Conservation (phyloP, 37 sponge, comb jelly and placozoan genomes). For the Geodia barretti region DNA sequence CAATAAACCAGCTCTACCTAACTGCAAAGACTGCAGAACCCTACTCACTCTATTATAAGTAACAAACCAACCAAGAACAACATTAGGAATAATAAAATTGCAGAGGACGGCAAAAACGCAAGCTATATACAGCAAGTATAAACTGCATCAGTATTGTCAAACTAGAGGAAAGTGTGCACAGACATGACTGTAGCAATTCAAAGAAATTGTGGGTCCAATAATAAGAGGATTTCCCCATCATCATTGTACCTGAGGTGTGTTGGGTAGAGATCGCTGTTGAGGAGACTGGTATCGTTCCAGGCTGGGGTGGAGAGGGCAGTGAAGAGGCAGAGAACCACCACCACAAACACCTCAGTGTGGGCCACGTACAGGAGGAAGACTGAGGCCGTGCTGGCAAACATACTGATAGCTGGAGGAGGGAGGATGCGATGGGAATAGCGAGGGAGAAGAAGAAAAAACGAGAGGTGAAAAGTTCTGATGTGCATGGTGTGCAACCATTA, state of each 20-base stretch:
- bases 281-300: conserved; percentile 62
- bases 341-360: conserved; percentile 44
- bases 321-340: conserved; percentile 59
- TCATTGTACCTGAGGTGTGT: conserved; percentile 61
- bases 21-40: too few species aligned
- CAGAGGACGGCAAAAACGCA: too few species aligned
- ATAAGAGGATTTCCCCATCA: neutral
- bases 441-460: conserved; percentile 6
- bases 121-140: too few species aligned
- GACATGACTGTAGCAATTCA: neutral
- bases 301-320: conserved; percentile 58
- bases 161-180: neutral
- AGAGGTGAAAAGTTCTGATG: too few species aligned
- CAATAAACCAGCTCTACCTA: too few species aligned
- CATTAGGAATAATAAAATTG: too few species aligned
- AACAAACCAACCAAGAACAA: too few species aligned
- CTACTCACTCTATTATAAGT: too few species aligned
- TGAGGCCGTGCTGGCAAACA: conserved; percentile 40
- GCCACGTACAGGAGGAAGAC: conserved; percentile 62
- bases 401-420: conserved; percentile 30
- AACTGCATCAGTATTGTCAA: too few species aligned
- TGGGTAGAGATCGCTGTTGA: conserved; percentile 68
- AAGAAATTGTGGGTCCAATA: too few species aligned
- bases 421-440: neutral
- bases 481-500: too few species aligned